Base-by-base conservation (phyloP, 2,113 vertebrate genomes). In the Siphamia tubifer region DNA sequence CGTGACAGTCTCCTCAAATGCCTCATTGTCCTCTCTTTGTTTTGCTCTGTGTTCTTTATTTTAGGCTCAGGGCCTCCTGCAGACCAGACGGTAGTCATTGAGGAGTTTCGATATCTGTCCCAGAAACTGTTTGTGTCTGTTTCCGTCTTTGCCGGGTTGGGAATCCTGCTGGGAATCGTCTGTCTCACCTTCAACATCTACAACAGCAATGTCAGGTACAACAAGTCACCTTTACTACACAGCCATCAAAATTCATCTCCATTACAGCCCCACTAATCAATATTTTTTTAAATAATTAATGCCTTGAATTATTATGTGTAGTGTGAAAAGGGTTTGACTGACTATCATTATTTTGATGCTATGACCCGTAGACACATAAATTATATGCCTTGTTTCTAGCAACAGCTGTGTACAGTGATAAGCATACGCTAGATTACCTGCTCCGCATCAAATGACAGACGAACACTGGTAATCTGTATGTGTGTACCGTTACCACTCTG, bases 161-260 rank as follows among this genome's bases (percentile, higher is more conserved):
- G 96, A 34, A 97, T 98, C 72, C 90, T 97, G 28, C 69, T 98
- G 81, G 95, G 95, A 72, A 92, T 96, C 36, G 82, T 96, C 69
- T 98, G 96, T 81, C 89, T 98, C 82, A 95, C 95, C 4, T 98
- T 97, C 89, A 98, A 98, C 87, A 95, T 97, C 89, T 98, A 97
- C 92, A 98, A 98, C 58, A 95, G 95, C 39, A 96, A 94, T 0
- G 96, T 98, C 70, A 94, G 96, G 96, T 98, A 78, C 1, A 88
- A n/a, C n/a, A 1, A 1, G 8, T 7, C 20, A 25, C 13, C 15
- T 9, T 15, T 3, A n/a, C n/a, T 56, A 30, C 9, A n/a, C 9
- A 4, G 11, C 8, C 4, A 11, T 32, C n/a, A n/a, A n/a, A n/a
- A n/a, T n/a, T n/a, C n/a, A n/a, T n/a, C n/a, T n/a, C n/a, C n/a